Evolutionary conservation across 2,888 invertebrate species (phyloP).

Genomic region (Boloria selene): DNA sequence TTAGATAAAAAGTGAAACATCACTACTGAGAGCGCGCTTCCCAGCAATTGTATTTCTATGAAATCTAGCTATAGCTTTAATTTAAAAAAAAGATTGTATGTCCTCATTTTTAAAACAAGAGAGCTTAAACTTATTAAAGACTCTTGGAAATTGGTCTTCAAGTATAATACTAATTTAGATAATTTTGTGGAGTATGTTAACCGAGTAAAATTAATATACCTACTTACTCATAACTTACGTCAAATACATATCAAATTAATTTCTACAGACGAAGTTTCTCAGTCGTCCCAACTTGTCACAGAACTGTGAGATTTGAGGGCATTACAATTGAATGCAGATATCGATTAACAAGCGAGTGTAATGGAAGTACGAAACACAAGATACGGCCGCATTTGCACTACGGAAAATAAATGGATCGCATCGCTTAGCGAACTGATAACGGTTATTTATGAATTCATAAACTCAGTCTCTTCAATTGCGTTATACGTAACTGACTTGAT

Average conservation of each 20-base stretch:
- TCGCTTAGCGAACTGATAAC: conserved; percentile 37
- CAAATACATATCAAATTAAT: conserved; percentile 7
- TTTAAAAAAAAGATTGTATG: no score
- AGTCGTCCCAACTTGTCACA: conserved; percentile 14
- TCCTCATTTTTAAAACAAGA: no score
- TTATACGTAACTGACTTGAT: no score
- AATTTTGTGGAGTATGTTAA: neutral
- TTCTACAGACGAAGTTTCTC: conserved; percentile 13
- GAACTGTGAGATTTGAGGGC: conserved; percentile 27
- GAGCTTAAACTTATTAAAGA: neutral
- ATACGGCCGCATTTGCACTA: conserved; percentile 34
- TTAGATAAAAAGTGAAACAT: neutral
- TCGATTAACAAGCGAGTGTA: conserved; percentile 38
- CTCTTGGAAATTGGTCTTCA: neutral
- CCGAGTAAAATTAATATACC: neutral
- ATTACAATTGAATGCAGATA: conserved; percentile 34
- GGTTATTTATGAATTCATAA: conserved; percentile 38
- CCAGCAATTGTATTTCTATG: neutral
- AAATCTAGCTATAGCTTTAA: no score
- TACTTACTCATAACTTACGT: neutral
- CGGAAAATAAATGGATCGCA: conserved; percentile 36
- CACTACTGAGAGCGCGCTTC: neutral
- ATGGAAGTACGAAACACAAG: conserved; percentile 39
- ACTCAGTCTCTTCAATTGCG: conserved; percentile 3
- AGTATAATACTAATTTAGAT: neutral